These are phyloP conservation scores for Eupithecia subumbrata DNA, from an alignment of 2,888 invertebrate genomes.

Conservation along the genomic window DNA sequence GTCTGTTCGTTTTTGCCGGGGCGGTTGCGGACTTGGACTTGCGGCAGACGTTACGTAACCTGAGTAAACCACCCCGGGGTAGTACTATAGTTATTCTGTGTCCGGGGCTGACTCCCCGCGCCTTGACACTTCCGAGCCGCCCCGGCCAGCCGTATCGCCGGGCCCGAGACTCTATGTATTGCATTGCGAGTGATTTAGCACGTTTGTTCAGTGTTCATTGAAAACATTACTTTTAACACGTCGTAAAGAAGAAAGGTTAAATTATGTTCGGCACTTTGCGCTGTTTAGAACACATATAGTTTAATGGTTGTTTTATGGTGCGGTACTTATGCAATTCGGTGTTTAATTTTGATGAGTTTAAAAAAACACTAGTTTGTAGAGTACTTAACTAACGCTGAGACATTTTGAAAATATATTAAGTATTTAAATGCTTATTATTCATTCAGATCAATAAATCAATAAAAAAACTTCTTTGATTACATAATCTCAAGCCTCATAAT, in stretches of 20 bases:
- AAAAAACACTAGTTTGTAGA: neutral
- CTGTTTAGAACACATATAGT: neutral
- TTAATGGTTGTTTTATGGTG: neutral
- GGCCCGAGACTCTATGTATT: constrained; percentile 35
- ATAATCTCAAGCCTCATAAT: constrained; percentile 10
- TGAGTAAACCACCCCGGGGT: constrained; percentile 44
- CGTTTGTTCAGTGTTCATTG: constrained; percentile 31
- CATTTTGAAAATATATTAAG: neutral
- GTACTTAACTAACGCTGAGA: neutral
- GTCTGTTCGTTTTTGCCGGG: constrained; percentile 31
- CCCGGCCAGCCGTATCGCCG: constrained; percentile 26
- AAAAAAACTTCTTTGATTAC: neutral
- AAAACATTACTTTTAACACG: constrained; percentile 17
- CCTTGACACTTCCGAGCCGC: constrained; percentile 63
- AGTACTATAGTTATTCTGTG: neutral
- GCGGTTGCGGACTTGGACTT: constrained; percentile 51
- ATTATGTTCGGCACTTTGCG: neutral
- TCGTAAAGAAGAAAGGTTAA: constrained; percentile 5
- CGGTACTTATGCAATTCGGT: neutral
- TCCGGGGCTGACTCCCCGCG: constrained; percentile 33
- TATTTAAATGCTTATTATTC: neutral
- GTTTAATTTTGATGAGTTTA: neutral
- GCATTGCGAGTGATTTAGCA: constrained; percentile 38
- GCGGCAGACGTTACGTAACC: constrained; percentile 71
- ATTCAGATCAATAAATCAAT: no score